Evolutionary conservation across 2,888 invertebrate genomes (phyloP).

Genomic region (Metopia argyrocephala): DNA sequence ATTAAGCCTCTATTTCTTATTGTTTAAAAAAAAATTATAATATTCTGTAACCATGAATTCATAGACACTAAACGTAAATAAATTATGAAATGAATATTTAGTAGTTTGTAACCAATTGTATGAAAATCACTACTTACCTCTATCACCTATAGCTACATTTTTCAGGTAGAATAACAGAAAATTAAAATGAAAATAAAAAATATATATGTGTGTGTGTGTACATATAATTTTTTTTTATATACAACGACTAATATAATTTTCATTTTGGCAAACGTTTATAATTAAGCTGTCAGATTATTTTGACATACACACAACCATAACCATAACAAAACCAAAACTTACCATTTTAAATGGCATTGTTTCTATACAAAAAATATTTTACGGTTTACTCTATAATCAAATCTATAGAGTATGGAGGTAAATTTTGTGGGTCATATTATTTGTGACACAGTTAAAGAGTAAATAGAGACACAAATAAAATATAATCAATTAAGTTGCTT

Average conservation of each 20-base stretch:
- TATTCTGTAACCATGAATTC: not conserved
- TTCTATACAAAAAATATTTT: not conserved
- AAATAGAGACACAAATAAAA: no score
- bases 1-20: no score
- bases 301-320: constrained; percentile 72
- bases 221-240: no score
- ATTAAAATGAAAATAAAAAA: constrained; percentile 24
- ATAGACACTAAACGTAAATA: not conserved
- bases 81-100: not conserved
- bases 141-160: not conserved
- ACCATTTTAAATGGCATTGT: constrained; percentile 25
- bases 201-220: no score
- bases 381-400: no score
- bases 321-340: constrained; percentile 41
- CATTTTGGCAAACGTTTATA: constrained; percentile 70
- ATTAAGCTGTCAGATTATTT: constrained; percentile 78
- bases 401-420: no score
- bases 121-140: not conserved
- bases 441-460: no score
- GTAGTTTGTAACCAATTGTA: not conserved
- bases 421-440: no score
- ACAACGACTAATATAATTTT: constrained; percentile 53
- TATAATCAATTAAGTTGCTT: no score
- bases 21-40: not conserved
- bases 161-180: constrained; percentile 11